Evolutionary conservation across 53 echinoderm and acorn worm species (phyloP).

Genomic region (Luidia sarsii): DNA sequence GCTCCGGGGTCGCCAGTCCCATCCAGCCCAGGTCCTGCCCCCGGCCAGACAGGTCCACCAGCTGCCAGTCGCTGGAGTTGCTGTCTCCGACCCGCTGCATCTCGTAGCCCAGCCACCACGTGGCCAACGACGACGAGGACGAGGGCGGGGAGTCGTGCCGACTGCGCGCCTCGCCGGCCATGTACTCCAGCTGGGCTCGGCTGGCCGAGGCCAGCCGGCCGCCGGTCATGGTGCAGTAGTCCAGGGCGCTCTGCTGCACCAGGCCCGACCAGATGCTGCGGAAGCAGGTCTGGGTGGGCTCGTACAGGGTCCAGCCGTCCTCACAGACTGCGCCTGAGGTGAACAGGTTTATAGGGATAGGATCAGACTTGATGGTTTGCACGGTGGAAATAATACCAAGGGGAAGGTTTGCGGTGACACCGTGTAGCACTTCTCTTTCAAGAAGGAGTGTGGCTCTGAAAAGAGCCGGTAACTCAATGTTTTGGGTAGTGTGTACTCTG

Average conservation of each 20-base stretch:
- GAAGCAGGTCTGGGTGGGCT: slow-evolving; percentile 29
- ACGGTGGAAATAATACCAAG: too few species aligned
- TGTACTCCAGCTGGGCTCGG: slow-evolving; percentile 1
- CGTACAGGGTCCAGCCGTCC: slow-evolving; percentile 41
- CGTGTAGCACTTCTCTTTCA: too few species aligned
- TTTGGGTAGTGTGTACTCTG: too few species aligned
- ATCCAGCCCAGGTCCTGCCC: slow-evolving; percentile 27
- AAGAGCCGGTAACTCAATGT: too few species aligned
- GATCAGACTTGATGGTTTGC: too few species aligned
- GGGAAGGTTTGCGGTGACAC: too few species aligned
- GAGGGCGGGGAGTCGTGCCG: too few species aligned
- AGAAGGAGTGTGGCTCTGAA: too few species aligned
- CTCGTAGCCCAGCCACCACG: slow-evolving; percentile 44
- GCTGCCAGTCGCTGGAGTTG: slow-evolving; percentile 24
- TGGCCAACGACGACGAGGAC: too few species aligned
- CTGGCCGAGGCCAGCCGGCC: slow-evolving; percentile 32
- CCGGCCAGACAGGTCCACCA: slow-evolving; percentile 21
- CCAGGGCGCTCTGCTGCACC: slow-evolving; percentile 36
- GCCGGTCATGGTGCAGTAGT: slow-evolving; percentile 34
- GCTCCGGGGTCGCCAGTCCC: neutral
- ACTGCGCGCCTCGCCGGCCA: neutral
- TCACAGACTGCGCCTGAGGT: slow-evolving; percentile 14
- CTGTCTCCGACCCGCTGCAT: neutral
- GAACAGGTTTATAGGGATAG: too few species aligned
- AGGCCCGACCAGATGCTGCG: neutral